Base-by-base conservation (phyloP, 2,113 vertebrate species). In the Accipiter virgatus region DNA sequence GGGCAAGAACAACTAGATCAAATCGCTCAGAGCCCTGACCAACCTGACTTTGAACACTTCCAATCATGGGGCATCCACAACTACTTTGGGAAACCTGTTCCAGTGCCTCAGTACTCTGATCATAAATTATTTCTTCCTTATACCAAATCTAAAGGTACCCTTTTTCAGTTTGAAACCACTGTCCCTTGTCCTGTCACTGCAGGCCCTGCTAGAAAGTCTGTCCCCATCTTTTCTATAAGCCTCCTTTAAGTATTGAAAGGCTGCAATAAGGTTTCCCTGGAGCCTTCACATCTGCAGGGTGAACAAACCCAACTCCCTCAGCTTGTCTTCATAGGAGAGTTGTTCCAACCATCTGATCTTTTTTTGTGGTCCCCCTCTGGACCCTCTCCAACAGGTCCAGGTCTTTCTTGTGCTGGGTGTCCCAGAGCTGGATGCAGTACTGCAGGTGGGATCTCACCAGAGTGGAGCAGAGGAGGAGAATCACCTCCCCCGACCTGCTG, bases 61-160 rank as follows among this genome's bases (percentile, higher is more conserved):
- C 16, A 45, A 1, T 6, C 21, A 45, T 14, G 25, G 4, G 6
- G 1, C 13, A 52, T 36, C 10, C 2, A 6, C 27, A 38, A 4
- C 9, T 47, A 78, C 47, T 75, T 12, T 38, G 7, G 6, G 10
- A 16, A 96, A 72, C 3, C 3, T n/a, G 2, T 67, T 61, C 7
- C 18, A 43, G 4, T 43, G 7, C 26, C 32, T 78, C 48, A 79
- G 4, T 4, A 9, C 26, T 45, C 17, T 59, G 25, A 81, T 11
- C 0, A 0, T 3, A 58, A 84, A 66, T 0, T 26, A 16, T 22
- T 8, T 50, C n/a, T 73, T 91, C 36, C 22, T 72, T 58, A 58
- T 7, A 58, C 2, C 4, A 29, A 72, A 38, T 13, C 32, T 63
- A 52, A 81, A 77, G 3, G 11, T 8, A 62, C 4, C 1, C 13